These are phyloP conservation scores for Neria commutata DNA, from an alignment of 2,888 invertebrate genomes.

Conservation along the genomic window DNA sequence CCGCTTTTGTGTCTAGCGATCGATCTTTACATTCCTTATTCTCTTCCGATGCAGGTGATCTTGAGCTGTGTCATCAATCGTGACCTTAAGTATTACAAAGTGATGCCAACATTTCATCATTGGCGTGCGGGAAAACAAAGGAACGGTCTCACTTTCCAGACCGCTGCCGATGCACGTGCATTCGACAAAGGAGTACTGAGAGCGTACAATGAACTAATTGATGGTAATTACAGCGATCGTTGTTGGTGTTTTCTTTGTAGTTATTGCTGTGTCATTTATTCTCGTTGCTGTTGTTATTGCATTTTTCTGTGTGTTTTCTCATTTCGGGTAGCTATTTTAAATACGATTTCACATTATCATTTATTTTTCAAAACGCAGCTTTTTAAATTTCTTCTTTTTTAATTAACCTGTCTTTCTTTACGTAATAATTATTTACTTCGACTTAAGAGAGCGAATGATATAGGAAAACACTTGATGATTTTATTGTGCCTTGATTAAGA, in stretches of 20 bases:
- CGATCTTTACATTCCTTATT: no score
- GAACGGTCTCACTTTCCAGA: slow-evolving; percentile 95
- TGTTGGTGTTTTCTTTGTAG: background rate
- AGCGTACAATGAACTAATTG: slow-evolving; percentile 87
- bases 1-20: no score
- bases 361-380: background rate
- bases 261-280: background rate
- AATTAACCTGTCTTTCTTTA: background rate
- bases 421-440: background rate
- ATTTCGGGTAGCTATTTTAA: no score
- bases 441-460: no score
- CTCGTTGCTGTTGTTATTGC: background rate
- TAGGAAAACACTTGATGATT: no score
- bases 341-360: background rate
- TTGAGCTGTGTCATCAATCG: slow-evolving; percentile 93
- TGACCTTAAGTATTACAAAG: slow-evolving; percentile 95
- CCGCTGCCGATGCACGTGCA: slow-evolving; percentile 91
- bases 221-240: slow-evolving; percentile 71
- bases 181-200: slow-evolving; percentile 91
- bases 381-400: background rate
- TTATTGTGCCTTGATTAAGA: background rate
- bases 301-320: background rate
- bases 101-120: slow-evolving; percentile 98
- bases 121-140: slow-evolving; percentile 96
- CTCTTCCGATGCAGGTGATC: slow-evolving; percentile 73